These are phyloP conservation scores for Podocnemis expansa DNA, from an alignment of 2,113 vertebrate species.

Conservation along the genomic window DNA sequence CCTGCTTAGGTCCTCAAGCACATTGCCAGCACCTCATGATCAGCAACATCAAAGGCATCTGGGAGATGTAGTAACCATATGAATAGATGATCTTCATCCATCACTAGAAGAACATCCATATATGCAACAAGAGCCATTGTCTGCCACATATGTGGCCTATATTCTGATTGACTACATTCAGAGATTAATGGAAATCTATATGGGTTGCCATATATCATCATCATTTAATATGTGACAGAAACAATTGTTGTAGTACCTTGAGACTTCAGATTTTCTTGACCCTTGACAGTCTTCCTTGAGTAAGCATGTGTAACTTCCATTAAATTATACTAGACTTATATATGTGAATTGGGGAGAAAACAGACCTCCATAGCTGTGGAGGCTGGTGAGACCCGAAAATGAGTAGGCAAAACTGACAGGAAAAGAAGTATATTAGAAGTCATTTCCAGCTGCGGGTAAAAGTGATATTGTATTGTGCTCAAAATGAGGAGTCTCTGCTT, in stretches of 20 bases:
- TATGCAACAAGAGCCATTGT: background rate
- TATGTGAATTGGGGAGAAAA: slow-evolving; percentile 25
- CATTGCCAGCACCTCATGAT: background rate
- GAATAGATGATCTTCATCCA: background rate
- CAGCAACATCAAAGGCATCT: background rate
- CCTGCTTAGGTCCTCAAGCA: background rate
- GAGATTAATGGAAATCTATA: background rate
- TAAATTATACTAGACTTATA: slow-evolving; percentile 7
- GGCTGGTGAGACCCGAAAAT: slow-evolving; percentile 43
- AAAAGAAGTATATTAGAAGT: slow-evolving; percentile 51
- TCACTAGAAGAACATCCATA: background rate
- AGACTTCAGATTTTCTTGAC: background rate
- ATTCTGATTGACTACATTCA: background rate
- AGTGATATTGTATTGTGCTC: slow-evolving; percentile 27
- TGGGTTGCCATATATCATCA: background rate
- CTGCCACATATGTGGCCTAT: background rate
- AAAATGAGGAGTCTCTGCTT: slow-evolving; percentile 42
- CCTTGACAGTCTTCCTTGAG: slow-evolving; percentile 45
- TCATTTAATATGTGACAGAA: background rate
- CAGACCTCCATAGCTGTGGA: slow-evolving; percentile 4
- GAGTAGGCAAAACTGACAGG: slow-evolving; percentile 35
- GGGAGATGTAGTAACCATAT: background rate
- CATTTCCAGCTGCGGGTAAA: slow-evolving; percentile 32
- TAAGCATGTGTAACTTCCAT: slow-evolving; percentile 42
- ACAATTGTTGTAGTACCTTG: background rate